phyloP scores from a whole-genome alignment of 2,113 vertebrate genomes.

The Bubo blakistoni region DNA sequence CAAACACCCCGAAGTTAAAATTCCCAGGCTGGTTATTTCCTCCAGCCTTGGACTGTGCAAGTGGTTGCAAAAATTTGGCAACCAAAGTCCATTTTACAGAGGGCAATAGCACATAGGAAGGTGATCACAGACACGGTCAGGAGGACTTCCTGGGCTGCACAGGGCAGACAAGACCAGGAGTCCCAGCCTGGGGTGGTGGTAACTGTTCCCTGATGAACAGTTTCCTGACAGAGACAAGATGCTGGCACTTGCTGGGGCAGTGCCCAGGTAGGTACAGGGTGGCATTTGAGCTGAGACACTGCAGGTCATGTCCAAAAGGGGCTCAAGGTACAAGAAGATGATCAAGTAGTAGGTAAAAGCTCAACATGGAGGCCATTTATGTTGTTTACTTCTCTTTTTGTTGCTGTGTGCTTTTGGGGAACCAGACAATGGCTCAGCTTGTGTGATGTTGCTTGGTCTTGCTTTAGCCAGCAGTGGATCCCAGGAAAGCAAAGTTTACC shows the following conservation, averaged over 20 bases:
- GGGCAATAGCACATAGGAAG: accelerated
- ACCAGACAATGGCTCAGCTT: neutral
- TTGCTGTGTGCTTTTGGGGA: neutral
- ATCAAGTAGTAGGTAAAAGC: neutral
- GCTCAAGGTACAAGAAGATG: neutral
- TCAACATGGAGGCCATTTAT: neutral
- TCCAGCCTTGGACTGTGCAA: neutral
- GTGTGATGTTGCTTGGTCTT: accelerated
- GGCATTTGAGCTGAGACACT: neutral
- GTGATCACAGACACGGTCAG: neutral
- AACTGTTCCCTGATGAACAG: neutral
- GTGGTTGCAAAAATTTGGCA: neutral
- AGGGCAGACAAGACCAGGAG: neutral
- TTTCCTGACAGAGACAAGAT: neutral
- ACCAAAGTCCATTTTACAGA: neutral
- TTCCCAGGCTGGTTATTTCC: neutral
- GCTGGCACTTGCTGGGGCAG: accelerated
- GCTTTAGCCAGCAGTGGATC: neutral
- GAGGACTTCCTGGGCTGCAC: neutral
- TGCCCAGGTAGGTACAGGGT: neutral
- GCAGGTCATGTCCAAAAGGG: neutral
- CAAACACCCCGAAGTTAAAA: neutral
- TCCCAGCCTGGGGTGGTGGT: neutral
- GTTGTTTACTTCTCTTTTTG: neutral
- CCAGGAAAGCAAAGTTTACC: neutral